Evolutionary conservation across 2,113 vertebrate genomes (phyloP).

Genomic region (Embiotoca jacksoni): DNA sequence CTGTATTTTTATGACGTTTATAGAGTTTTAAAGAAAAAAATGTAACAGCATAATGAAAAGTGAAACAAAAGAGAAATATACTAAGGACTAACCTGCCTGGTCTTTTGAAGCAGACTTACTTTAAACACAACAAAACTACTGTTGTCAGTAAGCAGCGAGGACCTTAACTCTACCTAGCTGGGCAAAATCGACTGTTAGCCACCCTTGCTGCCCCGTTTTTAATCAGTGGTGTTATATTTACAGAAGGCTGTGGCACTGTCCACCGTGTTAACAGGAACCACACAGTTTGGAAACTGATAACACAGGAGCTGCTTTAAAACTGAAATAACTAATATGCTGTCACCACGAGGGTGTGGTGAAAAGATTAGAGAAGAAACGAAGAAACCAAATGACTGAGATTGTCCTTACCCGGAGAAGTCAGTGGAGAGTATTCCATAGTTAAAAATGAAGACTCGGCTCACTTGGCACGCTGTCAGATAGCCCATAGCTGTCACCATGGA

Average conservation of each 20-base stretch:
- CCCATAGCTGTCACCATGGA: constrained; percentile 82
- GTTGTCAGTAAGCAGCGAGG: background rate
- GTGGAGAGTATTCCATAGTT: constrained; percentile 86
- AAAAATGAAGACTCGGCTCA: constrained; percentile 84
- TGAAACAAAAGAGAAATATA: background rate
- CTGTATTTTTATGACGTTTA: background rate
- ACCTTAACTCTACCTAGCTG: background rate
- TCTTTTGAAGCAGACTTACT: background rate
- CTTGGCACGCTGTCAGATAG: constrained; percentile 84
- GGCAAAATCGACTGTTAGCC: constrained; percentile 22
- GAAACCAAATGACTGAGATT: background rate
- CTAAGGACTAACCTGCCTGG: background rate
- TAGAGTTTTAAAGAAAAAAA: background rate
- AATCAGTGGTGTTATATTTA: constrained; percentile 61
- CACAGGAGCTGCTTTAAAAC: background rate
- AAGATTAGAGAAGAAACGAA: background rate
- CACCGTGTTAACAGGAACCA: background rate
- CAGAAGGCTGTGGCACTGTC: constrained; percentile 39
- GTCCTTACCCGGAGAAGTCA: constrained; percentile 87
- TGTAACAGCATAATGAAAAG: no score
- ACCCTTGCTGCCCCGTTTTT: constrained; percentile 25
- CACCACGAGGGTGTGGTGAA: constrained; percentile 22
- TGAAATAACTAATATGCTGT: constrained; percentile 18
- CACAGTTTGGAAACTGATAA: constrained; percentile 47
- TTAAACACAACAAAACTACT: constrained; percentile 12